Percentiles rank a stretch among this genome's conserved stretches.
Evolutionary conservation across 2,113 vertebrate genomes (phyloP).

Genomic region (Corvus moneduloides): DNA sequence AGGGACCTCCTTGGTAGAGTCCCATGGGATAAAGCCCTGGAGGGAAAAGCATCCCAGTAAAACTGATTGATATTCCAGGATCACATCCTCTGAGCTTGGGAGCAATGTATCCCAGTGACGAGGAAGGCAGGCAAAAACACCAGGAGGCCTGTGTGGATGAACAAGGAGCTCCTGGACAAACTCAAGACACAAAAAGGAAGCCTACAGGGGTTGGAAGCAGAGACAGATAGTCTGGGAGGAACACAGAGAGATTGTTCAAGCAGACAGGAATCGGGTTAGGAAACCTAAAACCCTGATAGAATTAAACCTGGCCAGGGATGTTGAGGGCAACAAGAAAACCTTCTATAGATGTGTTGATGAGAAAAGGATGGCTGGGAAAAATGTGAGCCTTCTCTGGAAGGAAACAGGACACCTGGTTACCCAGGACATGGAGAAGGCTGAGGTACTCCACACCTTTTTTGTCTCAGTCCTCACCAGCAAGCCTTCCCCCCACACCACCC

Average conservation of each 20-base stretch:
- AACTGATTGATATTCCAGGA: not conserved
- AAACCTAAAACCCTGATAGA: not conserved
- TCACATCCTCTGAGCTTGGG: not conserved
- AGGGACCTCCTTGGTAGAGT: not conserved
- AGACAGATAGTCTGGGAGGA: not conserved
- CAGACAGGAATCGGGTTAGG: fast-evolving
- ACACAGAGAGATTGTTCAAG: not conserved
- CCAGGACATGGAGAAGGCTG: not conserved
- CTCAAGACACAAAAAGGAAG: not conserved
- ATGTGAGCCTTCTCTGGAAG: not conserved
- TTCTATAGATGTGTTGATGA: not conserved
- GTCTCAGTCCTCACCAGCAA: not conserved
- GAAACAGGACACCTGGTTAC: not conserved
- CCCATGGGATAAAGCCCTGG: not conserved
- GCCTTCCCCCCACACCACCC: not conserved
- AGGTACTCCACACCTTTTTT: not conserved
- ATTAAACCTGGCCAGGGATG: not conserved
- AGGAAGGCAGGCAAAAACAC: not conserved
- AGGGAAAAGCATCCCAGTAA: not conserved
- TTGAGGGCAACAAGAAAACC: not conserved
- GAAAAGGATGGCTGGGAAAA: not conserved
- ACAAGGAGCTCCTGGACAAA: not conserved
- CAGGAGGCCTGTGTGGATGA: not conserved
- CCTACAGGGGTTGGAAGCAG: not conserved
- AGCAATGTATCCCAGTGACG: not conserved